Evolutionary conservation across 2,797 vertebrate species (phyloP).

Genomic region (Myotis pilosus): DNA sequence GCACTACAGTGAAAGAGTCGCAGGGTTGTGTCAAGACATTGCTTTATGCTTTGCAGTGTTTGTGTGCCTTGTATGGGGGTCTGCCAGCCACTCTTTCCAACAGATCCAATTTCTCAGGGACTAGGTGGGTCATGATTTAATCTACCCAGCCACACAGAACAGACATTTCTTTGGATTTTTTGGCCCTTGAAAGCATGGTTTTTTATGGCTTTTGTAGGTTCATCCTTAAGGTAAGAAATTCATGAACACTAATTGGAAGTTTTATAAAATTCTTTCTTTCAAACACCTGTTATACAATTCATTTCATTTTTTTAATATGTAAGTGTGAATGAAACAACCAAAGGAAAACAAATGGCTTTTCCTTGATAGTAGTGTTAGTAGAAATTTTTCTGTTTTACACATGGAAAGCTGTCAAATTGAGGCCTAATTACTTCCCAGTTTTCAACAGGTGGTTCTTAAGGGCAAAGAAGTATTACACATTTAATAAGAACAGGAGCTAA

Average conservation of each 20-base stretch:
- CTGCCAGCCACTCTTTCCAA: not conserved
- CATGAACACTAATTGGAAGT: not conserved
- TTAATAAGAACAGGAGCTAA: conserved; percentile 55
- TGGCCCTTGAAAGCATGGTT: not conserved
- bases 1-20: not conserved
- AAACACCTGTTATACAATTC: not conserved
- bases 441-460: conserved; percentile 51
- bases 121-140: not conserved
- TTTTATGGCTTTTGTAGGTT: not conserved
- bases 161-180: not conserved
- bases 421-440: conserved; percentile 46
- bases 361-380: not conserved
- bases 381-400: conserved; percentile 46
- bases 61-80: not conserved
- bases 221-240: not conserved
- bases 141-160: not conserved
- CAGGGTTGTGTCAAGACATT: not conserved
- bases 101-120: not conserved
- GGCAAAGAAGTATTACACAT: conserved; percentile 1
- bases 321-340: conserved; percentile 13
- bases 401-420: conserved; percentile 16
- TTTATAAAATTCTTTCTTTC: not conserved
- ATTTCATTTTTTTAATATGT: conserved; percentile 31
- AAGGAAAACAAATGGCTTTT: conserved; percentile 39
- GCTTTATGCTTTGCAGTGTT: not conserved